phyloP scores from a whole-genome alignment of 2,113 vertebrate species.

The Nothoprocta perdicaria region DNA sequence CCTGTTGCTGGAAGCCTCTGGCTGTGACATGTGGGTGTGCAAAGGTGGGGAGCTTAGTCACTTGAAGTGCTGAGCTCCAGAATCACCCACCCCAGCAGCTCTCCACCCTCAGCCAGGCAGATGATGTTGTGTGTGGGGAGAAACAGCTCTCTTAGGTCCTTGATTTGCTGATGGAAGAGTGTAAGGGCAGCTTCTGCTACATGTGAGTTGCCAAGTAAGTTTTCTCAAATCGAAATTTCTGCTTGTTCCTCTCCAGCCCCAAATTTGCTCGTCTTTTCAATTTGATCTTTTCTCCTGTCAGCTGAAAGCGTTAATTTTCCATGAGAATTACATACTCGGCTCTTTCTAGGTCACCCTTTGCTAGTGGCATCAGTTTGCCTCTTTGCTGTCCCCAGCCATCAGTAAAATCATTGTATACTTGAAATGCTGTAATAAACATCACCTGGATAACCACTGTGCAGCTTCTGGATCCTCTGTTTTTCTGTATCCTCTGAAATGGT shows the following conservation, averaged over 20 bases:
- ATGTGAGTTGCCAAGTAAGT: constrained; percentile 13
- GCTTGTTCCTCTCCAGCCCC: background rate
- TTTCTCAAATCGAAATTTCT: background rate
- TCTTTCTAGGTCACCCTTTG: constrained; percentile 23
- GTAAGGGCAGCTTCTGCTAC: constrained; percentile 45
- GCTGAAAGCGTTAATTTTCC: constrained; percentile 9
- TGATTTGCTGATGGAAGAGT: constrained; percentile 17
- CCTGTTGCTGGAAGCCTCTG: background rate
- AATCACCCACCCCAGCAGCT: background rate
- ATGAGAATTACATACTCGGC: background rate
- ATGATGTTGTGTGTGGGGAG: background rate
- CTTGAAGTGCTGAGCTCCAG: background rate
- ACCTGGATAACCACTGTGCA: constrained; percentile 26
- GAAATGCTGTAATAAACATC: constrained; percentile 70
- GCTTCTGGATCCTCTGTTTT: constrained; percentile 1
- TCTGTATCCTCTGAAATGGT: background rate
- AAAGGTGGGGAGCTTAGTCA: background rate
- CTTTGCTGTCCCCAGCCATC: constrained; percentile 19
- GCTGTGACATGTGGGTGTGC: background rate
- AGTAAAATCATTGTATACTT: constrained; percentile 56
- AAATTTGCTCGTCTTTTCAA: background rate
- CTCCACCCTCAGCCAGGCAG: background rate
- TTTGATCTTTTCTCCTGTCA: background rate
- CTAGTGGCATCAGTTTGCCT: constrained; percentile 8
- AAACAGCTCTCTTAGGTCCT: background rate